Evolutionary conservation across 2,797 vertebrate species (phyloP), one percentile per base, ranked within the genome.

Genomic region (Crotalus adamanteus): DNA sequence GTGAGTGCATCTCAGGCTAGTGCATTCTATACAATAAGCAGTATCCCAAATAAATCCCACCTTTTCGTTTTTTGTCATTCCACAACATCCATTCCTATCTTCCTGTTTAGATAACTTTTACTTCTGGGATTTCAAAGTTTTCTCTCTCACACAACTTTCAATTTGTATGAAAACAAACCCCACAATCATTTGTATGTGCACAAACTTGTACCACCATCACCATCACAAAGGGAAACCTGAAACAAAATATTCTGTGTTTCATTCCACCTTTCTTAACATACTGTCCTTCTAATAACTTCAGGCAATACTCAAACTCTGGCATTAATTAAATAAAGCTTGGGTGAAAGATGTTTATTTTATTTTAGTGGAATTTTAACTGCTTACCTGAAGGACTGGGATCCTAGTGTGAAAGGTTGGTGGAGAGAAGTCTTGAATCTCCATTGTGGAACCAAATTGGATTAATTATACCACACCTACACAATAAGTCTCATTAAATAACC

Each of bases 1-100:
- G 14, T 1, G 53, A 47, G 42, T 90, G 2, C 63, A 87, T 91
- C 59, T 92, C 91, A 94, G 90, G 26, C n/a, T 94, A 86, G n/a
- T 83, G 0, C 42, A 55, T 0, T 25, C 2, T 42, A 87, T 22
- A 4, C 0, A 88, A 89, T 92, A 91, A 91, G 63, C 85, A 94
- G 25, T 55, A 94, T 47, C 37, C 87, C 83, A 94, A 92, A 55
- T 37, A 73, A 93, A 92, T 93, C 28, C 16, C 59, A 87, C 11
- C 2, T 90, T 86, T 51, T 63, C 93, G 86, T 22, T 63, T 86
- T n/a, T 4, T 16, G 13, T 26, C 55, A 65, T 88, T 69, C 86
- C 16, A 59, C 55, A 93, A 28, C 0, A 65, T 42, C 26, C 6
- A 47, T 47, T 89, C n/a, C 31, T 51, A 37, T 22, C 22, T 83